Percentiles rank a stretch among this genome's conserved stretches.
phyloP scores from a whole-genome alignment of 35 echinoderm and acorn worm species.

The Apostichopus parvimensis region DNA sequence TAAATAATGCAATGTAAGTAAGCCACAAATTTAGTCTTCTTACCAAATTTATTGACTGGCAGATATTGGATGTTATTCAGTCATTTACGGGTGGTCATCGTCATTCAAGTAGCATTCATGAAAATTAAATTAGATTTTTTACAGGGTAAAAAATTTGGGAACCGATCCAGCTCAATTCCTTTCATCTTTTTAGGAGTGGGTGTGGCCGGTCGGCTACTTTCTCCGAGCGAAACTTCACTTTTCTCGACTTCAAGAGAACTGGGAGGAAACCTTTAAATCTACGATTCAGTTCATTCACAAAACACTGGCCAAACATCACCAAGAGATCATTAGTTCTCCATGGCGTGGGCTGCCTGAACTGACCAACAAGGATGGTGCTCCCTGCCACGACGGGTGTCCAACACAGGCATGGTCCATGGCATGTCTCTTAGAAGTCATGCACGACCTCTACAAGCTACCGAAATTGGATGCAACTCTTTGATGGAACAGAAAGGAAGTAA shows the following conservation, averaged over 20 bases:
- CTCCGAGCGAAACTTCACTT: constrained; percentile 96
- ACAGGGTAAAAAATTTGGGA: neutral
- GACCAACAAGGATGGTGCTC: constrained; percentile 82
- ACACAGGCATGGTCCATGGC: constrained; percentile 98
- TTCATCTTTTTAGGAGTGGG: constrained; percentile 6
- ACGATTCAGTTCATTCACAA: constrained; percentile 76
- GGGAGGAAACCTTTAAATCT: constrained; percentile 23
- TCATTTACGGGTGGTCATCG: neutral
- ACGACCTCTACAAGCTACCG: constrained; percentile 73
- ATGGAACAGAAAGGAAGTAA: neutral
- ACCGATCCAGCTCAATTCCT: neutral
- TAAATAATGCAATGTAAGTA: too few relatives aligned
- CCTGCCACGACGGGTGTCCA: constrained; percentile 84
- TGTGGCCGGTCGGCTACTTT: constrained; percentile 96
- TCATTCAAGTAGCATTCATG: neutral
- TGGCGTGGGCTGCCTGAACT: constrained; percentile 93
- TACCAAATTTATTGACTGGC: too few relatives aligned
- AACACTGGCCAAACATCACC: constrained; percentile 74
- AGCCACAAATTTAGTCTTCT: too few relatives aligned
- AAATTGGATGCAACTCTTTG: constrained; percentile 42
- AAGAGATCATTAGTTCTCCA: constrained; percentile 66
- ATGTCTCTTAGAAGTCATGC: constrained; percentile 88
- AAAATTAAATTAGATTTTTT: neutral
- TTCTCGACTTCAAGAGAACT: constrained; percentile 49
- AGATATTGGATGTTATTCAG: too few relatives aligned